Evolutionary conservation across 1,140 invertebrate genomes (phyloP), one percentile per base, ranked within the genome.

Genomic region (Drosophila insularis): DNA sequence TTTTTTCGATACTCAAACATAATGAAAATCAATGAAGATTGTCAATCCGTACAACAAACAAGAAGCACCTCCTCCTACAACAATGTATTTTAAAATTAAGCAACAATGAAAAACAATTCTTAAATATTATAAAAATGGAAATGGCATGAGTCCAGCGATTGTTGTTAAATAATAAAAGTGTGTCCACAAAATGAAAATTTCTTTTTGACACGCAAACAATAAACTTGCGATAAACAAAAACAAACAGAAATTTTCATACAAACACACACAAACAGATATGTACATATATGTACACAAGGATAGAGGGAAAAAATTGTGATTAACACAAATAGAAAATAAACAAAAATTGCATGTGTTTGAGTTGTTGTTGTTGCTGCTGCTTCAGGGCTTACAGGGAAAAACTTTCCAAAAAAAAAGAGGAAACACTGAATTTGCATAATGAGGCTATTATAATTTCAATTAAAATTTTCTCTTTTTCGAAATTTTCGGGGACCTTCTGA

Each of bases 381-480:
- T 6, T 55, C n/a, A 59, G 37, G 37, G 23, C 55, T 13, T 40
- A 8, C 23, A 13, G 50, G 54, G 23, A 37, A 35, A 35, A 37
- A 40, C 53, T 73, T 19, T 8, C 1, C 2, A 50, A 50, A 11
- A 50, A 46, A 46, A 17, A 43, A 43, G 17, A 6, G n/a, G 17
- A 46, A 46, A 46, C 14, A 50, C 43, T 14, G 43, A 55, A 71
- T 87, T 87, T 82, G 79, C 82, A 86, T 86, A 86, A 86, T 86
- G 67, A 86, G 84, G 75, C 79, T 82, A 82, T 86, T 86, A 86
- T 86, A 86, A 86, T 86, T 86, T 87, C 79, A 86, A 86, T 86
- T 86, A 86, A 86, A 86, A 82, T 82, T 79, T 66, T 74, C 43
- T 21, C 43, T 46, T 17, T 60, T 69, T 46, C 68, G 32, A 21